Percentiles rank a stretch among this genome's conserved stretches.
Evolutionary conservation across 2,797 vertebrate genomes (phyloP).

Genomic region (Caiman crocodilus): DNA sequence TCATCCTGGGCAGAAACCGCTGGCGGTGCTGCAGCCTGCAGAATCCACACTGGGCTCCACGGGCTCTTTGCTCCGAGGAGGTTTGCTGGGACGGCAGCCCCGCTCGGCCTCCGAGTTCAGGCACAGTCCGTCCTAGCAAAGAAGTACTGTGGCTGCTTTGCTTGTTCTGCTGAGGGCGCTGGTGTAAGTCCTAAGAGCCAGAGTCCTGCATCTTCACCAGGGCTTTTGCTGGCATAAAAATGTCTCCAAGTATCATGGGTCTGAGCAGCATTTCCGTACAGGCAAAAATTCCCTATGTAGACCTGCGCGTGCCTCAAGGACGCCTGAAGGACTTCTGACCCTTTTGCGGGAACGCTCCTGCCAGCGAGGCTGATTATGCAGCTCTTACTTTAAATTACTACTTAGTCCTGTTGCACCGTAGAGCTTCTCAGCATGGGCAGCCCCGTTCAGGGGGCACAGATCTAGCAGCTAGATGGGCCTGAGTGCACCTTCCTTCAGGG

Average conservation of each 20-base stretch:
- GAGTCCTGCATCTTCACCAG: background rate
- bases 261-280: background rate
- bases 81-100: background rate
- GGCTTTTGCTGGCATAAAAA: background rate
- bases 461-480: background rate
- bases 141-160: background rate
- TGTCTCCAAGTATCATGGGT: background rate
- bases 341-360: background rate
- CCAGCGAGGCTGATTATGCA: background rate
- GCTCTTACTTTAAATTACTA: background rate
- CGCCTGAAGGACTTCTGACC: background rate
- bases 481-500: background rate
- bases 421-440: background rate
- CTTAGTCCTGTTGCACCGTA: background rate
- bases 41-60: rapidly evolving
- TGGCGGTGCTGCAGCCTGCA: rapidly evolving
- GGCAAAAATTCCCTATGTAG: background rate
- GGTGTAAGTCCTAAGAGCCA: background rate
- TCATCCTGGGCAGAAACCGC: background rate
- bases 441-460: background rate
- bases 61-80: background rate
- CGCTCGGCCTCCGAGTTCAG: background rate
- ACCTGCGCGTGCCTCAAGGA: background rate
- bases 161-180: background rate
- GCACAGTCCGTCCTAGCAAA: background rate